Conservation (phyloP, 2,888 invertebrate species). For the Lydus trimaculatus region DNA sequence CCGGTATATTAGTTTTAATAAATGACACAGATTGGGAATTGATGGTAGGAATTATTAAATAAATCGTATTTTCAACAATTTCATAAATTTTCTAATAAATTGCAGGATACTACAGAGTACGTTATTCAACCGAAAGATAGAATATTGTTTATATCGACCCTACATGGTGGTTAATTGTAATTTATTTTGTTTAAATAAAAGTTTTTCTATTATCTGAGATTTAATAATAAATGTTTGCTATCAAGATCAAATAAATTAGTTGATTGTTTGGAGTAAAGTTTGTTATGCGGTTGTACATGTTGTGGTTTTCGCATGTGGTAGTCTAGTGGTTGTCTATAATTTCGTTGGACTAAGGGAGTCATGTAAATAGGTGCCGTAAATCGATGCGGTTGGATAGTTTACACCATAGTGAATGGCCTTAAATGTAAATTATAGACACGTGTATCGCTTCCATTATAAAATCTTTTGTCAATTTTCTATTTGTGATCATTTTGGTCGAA, state of each 20-base stretch:
- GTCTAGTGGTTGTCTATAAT: constrained; percentile 27
- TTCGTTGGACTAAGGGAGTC: constrained; percentile 24
- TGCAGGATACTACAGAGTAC: constrained; percentile 74
- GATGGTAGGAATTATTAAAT: constrained; percentile 63
- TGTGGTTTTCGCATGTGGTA: constrained; percentile 27
- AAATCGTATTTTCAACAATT: background rate
- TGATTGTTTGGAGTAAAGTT: background rate
- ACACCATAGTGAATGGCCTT: constrained; percentile 24
- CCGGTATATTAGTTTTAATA: constrained; percentile 92
- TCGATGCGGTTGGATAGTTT: constrained; percentile 36
- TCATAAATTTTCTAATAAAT: constrained; percentile 35
- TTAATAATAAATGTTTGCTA: constrained; percentile 8
- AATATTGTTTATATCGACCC: constrained; percentile 83
- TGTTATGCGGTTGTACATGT: constrained; percentile 19
- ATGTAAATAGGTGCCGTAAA: constrained; percentile 36
- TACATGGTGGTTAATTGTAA: constrained; percentile 75
- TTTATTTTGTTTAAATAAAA: constrained; percentile 21
- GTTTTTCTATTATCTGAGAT: constrained; percentile 1
- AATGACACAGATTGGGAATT: constrained; percentile 98
- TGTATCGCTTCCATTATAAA: constrained; percentile 14
- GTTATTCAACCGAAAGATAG: constrained; percentile 72
- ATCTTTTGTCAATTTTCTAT: background rate
- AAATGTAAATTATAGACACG: constrained; percentile 27
- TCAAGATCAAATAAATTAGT: background rate
- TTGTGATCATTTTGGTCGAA: background rate